Evolutionary conservation across 64 coral and sea anemone species (phyloP), one percentile per base, ranked within the genome.

Genomic region (Porites lutea): DNA sequence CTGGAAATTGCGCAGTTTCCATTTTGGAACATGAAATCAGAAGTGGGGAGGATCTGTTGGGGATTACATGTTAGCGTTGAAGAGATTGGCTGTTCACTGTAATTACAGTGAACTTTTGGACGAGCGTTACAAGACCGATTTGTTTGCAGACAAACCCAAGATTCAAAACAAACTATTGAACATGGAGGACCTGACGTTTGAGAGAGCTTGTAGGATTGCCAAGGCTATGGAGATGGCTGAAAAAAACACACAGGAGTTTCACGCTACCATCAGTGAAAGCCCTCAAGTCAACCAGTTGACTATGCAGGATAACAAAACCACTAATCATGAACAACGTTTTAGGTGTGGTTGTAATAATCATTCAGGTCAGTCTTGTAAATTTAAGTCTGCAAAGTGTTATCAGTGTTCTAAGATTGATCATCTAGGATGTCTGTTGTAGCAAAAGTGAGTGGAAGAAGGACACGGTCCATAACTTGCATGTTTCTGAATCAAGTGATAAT

Each of bases 81-180:
- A 72, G 67, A 87, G 59, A 88, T 50, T 88, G 67, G n/a, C 75
- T 44, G 71, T 93, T 16, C 91, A 93, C 15, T 93, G 91, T 72
- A 93, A 60, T 72, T 93, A 93, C 15, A 63, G 84, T 50, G 74
- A 88, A 51, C 88, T 72, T 15, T 82, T 88, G 55, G 48, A 86
- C 83, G 83, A 44, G 83, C 86, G 12, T 22, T 83, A 84, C 75
- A 59, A 68, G 86, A 94, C 87, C 78, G 87, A 37, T 89, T 89
- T 22, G 92, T 83, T 5, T 94, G 87, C 89, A 87, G 86, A 52
- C 58, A 89, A 70, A 61, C 46, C 72, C 3, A 95, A 95, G 75
- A 95, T 95, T 3, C 88, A 87, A 57, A 95, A 90, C 45, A 95
- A 95, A 65, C 65, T 95, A 71, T 59, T 95, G 66, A 95, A 95